phyloP scores from a whole-genome alignment of 2,113 vertebrate species.

The Aptenodytes forsteri region DNA sequence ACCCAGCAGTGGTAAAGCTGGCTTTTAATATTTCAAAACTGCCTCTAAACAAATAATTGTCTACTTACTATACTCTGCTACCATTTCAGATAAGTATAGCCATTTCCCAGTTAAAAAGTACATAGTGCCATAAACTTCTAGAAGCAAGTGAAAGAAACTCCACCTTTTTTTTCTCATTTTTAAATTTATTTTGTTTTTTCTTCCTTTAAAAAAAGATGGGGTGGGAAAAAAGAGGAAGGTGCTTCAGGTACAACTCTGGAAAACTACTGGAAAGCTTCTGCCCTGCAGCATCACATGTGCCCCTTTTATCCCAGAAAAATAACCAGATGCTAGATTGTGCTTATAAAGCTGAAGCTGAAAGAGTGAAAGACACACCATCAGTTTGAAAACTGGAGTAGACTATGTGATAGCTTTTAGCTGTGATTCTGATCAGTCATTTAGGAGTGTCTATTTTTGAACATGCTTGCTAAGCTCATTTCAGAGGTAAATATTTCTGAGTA shows the following conservation, averaged over 20 bases:
- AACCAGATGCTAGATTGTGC: neutral
- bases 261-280: neutral
- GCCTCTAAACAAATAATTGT: neutral
- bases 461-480: neutral
- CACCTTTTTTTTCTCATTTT: neutral
- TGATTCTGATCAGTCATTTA: neutral
- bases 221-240: neutral
- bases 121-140: neutral
- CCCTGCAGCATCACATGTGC: neutral
- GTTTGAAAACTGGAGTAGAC: neutral
- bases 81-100: neutral
- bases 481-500: neutral
- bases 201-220: neutral
- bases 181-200: neutral
- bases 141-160: neutral
- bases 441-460: neutral
- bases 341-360: neutral
- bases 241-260: neutral
- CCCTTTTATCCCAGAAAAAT: neutral
- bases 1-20: neutral
- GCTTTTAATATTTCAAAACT: slow-evolving; percentile 7
- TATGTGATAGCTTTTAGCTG: neutral
- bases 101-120: neutral
- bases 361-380: neutral
- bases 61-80: neutral